Percentiles rank a stretch among this genome's conserved stretches.
These are phyloP conservation scores for Mystacornis crossleyi DNA, from an alignment of 2,113 vertebrate genomes.

Conservation along the genomic window DNA sequence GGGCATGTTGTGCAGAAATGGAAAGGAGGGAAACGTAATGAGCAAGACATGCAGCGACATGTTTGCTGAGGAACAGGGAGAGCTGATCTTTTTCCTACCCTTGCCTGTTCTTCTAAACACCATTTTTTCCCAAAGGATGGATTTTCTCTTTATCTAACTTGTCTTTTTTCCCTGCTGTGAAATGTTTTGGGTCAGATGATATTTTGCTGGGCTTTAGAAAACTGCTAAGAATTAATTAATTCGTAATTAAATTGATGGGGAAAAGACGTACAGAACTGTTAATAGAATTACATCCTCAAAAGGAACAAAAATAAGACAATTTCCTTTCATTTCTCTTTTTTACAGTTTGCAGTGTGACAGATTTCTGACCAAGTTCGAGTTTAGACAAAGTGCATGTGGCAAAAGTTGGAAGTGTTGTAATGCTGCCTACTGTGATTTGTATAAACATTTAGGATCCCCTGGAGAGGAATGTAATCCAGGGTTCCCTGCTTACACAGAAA, in stretches of 20 bases:
- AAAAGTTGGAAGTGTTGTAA: slow-evolving; percentile 66
- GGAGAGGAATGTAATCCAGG: slow-evolving; percentile 59
- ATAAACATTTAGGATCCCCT: slow-evolving; percentile 64
- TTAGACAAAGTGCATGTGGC: slow-evolving; percentile 61
- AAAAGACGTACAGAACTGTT: slow-evolving; percentile 21
- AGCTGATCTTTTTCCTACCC: not conserved
- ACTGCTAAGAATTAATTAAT: slow-evolving; percentile 63
- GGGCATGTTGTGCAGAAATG: not conserved
- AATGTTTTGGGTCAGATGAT: slow-evolving; percentile 52
- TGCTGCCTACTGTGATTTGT: slow-evolving; percentile 65
- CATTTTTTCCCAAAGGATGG: not conserved
- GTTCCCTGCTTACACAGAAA: slow-evolving; percentile 56
- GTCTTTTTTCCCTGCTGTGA: slow-evolving; percentile 58
- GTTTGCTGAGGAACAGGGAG: not conserved
- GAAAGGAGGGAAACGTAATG: not conserved
- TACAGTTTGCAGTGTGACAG: slow-evolving; percentile 24
- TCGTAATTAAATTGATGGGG: slow-evolving; percentile 50
- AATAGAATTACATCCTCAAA: slow-evolving; percentile 57
- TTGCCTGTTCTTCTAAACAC: slow-evolving; percentile 2
- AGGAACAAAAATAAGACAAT: slow-evolving; percentile 40
- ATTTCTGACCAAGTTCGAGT: slow-evolving; percentile 53
- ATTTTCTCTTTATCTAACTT: slow-evolving; percentile 52
- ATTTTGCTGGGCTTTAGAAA: slow-evolving; percentile 52
- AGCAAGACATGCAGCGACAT: not conserved
- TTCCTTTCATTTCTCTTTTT: slow-evolving; percentile 53